These are phyloP conservation scores for Drosophila bocqueti DNA, from an alignment of 1,140 invertebrate genomes.

Conservation along the genomic window DNA sequence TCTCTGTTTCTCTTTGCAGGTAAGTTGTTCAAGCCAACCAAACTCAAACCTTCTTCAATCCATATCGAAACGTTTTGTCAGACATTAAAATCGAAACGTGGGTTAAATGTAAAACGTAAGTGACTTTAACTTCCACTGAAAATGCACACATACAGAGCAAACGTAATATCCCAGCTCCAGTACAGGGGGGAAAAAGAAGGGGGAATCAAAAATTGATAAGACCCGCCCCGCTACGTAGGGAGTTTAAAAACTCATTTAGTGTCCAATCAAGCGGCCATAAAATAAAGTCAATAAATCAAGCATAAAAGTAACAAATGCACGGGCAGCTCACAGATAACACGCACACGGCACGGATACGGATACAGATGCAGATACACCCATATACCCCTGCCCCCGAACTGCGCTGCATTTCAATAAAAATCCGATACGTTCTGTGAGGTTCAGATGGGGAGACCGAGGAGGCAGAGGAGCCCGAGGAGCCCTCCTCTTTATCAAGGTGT, in stretches of 20 bases:
- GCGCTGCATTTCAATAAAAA: conserved; percentile 78
- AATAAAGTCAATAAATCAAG: conserved; percentile 83
- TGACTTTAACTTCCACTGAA: conserved; percentile 63
- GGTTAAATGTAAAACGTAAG: conserved; percentile 74
- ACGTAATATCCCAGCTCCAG: conserved; percentile 13
- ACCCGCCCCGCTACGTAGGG: conserved; percentile 74
- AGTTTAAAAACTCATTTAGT: conserved; percentile 83
- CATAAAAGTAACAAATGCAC: conserved; percentile 82
- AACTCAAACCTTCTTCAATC: conserved; percentile 46
- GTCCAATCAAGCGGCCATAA: conserved; percentile 82
- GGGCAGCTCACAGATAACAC: conserved; percentile 75
- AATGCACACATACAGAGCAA: conserved; percentile 22
- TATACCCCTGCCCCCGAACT: conserved; percentile 14
- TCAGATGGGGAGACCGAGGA: conserved; percentile 19
- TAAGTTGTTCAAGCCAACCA: conserved; percentile 51
- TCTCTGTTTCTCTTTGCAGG: conserved; percentile 61
- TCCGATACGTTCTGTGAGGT: conserved; percentile 68
- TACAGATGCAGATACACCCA: conserved; percentile 31
- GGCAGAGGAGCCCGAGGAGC: conserved; percentile 4
- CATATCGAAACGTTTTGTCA: conserved; percentile 80
- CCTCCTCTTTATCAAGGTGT: conserved; percentile 75
- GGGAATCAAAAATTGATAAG: conserved; percentile 70
- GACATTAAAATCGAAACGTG: conserved; percentile 65
- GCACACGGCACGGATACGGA: conserved; percentile 42
- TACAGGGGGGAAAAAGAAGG: conserved; percentile 10